Base-by-base conservation (phyloP, 2,888 invertebrate genomes). In the Agrochola lychnidis region DNA sequence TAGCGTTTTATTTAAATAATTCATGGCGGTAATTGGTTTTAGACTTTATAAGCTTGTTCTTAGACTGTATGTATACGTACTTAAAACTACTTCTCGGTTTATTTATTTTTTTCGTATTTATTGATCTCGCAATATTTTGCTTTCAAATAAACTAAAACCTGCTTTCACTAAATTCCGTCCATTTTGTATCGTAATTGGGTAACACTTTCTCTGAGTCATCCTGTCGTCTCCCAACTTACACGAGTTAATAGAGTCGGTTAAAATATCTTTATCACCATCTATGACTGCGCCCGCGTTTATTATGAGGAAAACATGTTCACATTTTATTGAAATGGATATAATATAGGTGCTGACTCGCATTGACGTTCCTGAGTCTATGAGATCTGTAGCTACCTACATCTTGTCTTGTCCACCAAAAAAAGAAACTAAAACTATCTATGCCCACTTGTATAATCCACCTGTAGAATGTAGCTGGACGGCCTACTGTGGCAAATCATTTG, bases 381-480 rank as follows among this genome's bases (percentile, higher is more conserved):
- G 4, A 48, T 40, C 40, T 72, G 10, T 4, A 53, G 2, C 2
- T 45, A 30, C 14, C 2, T 45, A 30, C 14, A 45, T 5, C 59
- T 68, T 25, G 51, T n/a, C 14, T 7, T 9, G 51, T 22, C 6
- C n/a, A 53, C n/a, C 25, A 84, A 61, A 77, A 76, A 74, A 76
- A 74, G 69, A 45, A 73, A 59, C 22, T 25, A n/a, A 62, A 53
- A 59, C 22, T 36, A 36, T 63, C 59, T 68, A 40, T 61, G 53
- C 42, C 40, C 45, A 78, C 53, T 68, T 76, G 68, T 83, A 69
- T 84, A 84, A 69, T 61, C 73, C 61, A 61, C 73, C 40, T 59
- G 74, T 71, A 76, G 81, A 83, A 76, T 83, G 81, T 76, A 25
- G 53, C 57, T 25, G 12, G 53, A 22, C 53, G 51, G 57, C 67